Percentiles rank a stretch among this genome's conserved stretches.
phyloP scores from a whole-genome alignment of 2,113 vertebrate genomes.

The Rousettus leschenaultii region DNA sequence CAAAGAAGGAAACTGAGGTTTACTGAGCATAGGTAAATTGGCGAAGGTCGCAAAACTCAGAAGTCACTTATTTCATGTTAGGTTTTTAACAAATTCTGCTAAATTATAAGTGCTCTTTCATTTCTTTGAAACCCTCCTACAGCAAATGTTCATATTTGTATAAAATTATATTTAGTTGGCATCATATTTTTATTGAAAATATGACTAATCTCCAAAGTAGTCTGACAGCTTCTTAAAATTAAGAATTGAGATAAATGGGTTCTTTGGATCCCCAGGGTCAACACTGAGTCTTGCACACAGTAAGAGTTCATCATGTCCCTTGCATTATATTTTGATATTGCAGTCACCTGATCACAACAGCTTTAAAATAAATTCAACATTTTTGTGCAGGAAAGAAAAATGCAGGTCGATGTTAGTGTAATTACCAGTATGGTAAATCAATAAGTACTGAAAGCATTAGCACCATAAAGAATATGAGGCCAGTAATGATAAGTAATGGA shows the following conservation, averaged over 20 bases:
- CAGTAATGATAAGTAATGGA: slow-evolving; percentile 36
- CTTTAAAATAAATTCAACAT: slow-evolving; percentile 48
- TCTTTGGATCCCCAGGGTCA: neutral
- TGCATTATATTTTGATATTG: neutral
- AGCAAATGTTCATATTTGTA: neutral
- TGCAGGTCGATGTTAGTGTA: slow-evolving; percentile 43
- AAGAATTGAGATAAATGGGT: neutral
- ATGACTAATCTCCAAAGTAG: neutral
- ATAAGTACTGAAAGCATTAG: slow-evolving; percentile 61
- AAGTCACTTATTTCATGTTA: neutral
- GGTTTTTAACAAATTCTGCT: neutral
- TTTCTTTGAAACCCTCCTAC: neutral
- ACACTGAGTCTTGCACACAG: neutral
- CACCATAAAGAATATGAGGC: slow-evolving; percentile 40
- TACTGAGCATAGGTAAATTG: neutral
- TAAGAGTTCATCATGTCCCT: neutral
- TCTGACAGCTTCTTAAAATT: neutral
- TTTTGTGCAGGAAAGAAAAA: slow-evolving; percentile 52
- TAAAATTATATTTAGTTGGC: neutral
- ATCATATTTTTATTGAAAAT: neutral
- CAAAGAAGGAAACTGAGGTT: neutral
- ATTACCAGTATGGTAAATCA: slow-evolving; percentile 67
- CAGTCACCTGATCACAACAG: neutral
- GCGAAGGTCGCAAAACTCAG: neutral
- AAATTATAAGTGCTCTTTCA: neutral